A percentile compares a stretch with the other conserved stretches of the same genome.
phyloP scores from a whole-genome alignment of 2,888 invertebrate genomes.

The Brachyptera putata region DNA sequence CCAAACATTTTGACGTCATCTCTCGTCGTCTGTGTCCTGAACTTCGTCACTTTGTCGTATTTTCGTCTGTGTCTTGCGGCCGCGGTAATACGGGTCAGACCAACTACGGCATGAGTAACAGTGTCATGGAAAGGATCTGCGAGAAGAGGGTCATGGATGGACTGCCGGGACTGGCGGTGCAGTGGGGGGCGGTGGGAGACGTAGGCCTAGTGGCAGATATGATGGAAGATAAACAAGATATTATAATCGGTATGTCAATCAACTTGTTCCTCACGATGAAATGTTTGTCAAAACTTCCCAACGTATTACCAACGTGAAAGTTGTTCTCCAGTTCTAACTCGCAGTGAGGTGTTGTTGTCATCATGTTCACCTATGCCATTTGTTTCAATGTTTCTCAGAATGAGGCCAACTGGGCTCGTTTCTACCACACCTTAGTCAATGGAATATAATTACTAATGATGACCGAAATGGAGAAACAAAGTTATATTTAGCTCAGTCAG shows the following conservation, averaged over 20 bases:
- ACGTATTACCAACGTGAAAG: background rate
- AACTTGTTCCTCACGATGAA: no score
- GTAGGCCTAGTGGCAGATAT: constrained; percentile 60
- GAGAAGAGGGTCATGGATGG: constrained; percentile 66
- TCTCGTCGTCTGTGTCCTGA: constrained; percentile 55
- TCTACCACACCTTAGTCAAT: no score
- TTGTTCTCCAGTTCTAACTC: no score
- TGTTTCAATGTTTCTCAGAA: no score
- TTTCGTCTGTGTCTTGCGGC: constrained; percentile 88
- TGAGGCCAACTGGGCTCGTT: no score
- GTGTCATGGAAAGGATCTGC: constrained; percentile 83
- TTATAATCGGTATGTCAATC: constrained; percentile 56
- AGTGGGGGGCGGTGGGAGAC: constrained; percentile 93
- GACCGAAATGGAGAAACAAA: no score
- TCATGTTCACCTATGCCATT: no score
- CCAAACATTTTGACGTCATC: constrained; percentile 66
- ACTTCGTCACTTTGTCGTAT: constrained; percentile 73
- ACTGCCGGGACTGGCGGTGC: constrained; percentile 75
- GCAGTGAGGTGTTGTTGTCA: no score
- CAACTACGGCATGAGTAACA: constrained; percentile 88
- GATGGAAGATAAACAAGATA: constrained; percentile 61
- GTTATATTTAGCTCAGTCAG: no score
- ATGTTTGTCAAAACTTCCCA: background rate
- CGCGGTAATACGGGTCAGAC: constrained; percentile 89
- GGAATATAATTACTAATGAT: no score